Percentiles rank a stretch among this genome's conserved stretches.
phyloP scores from a whole-genome alignment of 1,140 invertebrate genomes.

The Pseudomyrmex cubaensis region DNA sequence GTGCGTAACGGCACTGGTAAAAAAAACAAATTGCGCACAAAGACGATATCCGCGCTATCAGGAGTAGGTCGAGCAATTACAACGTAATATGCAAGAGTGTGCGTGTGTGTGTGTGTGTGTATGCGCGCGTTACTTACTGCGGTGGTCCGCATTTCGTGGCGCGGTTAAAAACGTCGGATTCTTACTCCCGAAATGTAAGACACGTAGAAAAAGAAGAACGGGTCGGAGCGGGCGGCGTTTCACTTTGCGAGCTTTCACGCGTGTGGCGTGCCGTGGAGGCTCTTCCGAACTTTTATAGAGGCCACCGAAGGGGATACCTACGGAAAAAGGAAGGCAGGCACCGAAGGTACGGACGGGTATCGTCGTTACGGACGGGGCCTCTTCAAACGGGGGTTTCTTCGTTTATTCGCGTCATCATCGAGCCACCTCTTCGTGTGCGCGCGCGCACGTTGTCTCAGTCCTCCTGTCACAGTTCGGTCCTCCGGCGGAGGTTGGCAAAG shows the following conservation, averaged over 20 bases:
- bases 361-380: constrained; percentile 15
- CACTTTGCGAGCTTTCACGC: constrained; percentile 57
- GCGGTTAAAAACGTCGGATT: background rate
- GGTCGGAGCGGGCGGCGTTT: constrained; percentile 40
- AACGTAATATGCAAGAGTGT: too few relatives aligned
- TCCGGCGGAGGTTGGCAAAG: constrained; percentile 15
- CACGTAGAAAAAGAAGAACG: constrained; percentile 55
- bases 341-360: constrained; percentile 25
- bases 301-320: constrained; percentile 50
- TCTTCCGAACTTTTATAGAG: constrained; percentile 61
- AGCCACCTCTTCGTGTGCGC: background rate
- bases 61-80: background rate
- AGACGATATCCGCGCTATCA: too few relatives aligned
- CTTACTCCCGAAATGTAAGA: constrained; percentile 51
- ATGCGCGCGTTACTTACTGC: constrained; percentile 34
- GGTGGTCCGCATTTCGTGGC: constrained; percentile 42
- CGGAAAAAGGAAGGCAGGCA: constrained; percentile 58
- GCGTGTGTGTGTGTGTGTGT: too few relatives aligned
- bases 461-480: background rate
- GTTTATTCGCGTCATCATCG: constrained; percentile 13
- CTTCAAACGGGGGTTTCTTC: constrained; percentile 16
- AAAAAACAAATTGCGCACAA: too few relatives aligned
- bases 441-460: background rate
- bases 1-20: too few relatives aligned
- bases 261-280: constrained; percentile 51